phyloP scores from a whole-genome alignment of 2,113 vertebrate genomes.

The Cricetomys ansorgei region DNA sequence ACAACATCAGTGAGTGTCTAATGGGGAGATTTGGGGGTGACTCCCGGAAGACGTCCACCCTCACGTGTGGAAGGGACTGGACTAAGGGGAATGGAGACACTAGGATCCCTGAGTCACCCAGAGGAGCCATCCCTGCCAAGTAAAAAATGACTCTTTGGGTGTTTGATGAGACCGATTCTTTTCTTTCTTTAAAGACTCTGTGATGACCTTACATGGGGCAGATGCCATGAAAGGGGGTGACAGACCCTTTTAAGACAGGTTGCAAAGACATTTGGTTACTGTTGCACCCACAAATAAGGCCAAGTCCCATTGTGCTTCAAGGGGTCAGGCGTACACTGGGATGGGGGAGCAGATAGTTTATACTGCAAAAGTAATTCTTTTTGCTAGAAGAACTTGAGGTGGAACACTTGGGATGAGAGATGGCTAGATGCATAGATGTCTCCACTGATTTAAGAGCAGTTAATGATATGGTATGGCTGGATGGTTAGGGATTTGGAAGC shows the following conservation, averaged over 20 bases:
- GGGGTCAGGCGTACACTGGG: neutral
- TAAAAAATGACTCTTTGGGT: neutral
- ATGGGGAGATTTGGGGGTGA: neutral
- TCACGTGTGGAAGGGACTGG: slow-evolving; percentile 46
- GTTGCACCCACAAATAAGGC: neutral
- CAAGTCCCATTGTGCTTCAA: neutral
- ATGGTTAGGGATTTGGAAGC: neutral
- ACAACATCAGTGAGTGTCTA: neutral
- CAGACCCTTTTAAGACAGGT: neutral
- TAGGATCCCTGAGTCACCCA: neutral
- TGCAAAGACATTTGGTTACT: neutral
- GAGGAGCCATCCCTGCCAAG: neutral
- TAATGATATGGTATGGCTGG: neutral
- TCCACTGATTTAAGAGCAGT: neutral
- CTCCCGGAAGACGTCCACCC: slow-evolving; percentile 16
- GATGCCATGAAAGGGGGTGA: neutral
- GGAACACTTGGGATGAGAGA: neutral
- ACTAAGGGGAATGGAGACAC: neutral
- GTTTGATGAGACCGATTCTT: neutral
- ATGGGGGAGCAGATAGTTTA: neutral
- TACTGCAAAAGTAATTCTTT: neutral
- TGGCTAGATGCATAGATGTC: neutral
- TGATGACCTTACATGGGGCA: neutral
- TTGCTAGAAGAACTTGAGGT: neutral
- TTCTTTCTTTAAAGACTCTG: slow-evolving; percentile 26